Evolutionary conservation across 2,888 invertebrate genomes (phyloP).

Genomic region (Drosophila kambysellisi): DNA sequence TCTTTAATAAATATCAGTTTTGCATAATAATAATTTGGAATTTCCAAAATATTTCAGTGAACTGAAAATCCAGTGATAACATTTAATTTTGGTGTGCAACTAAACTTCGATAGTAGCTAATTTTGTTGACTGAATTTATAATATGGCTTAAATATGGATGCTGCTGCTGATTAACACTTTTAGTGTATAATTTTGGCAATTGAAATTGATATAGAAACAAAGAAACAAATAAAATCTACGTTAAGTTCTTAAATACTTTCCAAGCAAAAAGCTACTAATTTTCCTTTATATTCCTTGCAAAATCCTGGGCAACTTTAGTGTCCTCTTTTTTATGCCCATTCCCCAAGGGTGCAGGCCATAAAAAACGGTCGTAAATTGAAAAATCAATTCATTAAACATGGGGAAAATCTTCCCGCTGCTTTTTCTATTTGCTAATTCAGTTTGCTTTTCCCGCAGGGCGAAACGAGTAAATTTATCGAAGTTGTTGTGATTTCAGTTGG

Average conservation of each 20-base stretch:
- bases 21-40: constrained; percentile 3
- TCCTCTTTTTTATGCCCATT: not conserved
- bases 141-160: not conserved
- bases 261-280: not conserved
- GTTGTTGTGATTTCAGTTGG: constrained; percentile 18
- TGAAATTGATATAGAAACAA: not conserved
- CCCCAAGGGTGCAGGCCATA: not conserved
- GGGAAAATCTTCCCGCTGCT: not conserved
- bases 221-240: not conserved
- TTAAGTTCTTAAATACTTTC: not conserved
- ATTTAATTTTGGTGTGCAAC: not conserved
- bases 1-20: not conserved
- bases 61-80: not conserved
- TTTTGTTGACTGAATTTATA: not conserved
- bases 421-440: constrained; percentile 34
- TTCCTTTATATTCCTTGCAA: not conserved
- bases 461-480: not conserved
- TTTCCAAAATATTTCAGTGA: not conserved
- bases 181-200: not conserved
- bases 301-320: constrained; percentile 3
- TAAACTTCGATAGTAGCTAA: not conserved
- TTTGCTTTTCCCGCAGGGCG: constrained; percentile 3
- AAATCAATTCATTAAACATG: constrained; percentile 43
- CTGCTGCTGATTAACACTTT: not conserved
- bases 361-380: constrained; percentile 28